phyloP scores from a whole-genome alignment of 2,888 invertebrate genomes.

The Drosophila mimetica region DNA sequence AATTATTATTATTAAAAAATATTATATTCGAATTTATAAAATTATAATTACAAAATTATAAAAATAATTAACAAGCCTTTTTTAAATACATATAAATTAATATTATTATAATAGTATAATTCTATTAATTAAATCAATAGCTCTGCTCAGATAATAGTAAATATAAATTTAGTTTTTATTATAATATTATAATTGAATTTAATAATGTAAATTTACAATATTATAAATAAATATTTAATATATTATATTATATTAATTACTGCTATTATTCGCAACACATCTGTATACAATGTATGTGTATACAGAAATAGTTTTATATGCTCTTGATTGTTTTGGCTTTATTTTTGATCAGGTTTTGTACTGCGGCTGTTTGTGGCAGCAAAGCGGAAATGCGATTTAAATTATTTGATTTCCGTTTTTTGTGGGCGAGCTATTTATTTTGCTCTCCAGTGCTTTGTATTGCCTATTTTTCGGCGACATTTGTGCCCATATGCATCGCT shows the following conservation, averaged over 20 bases:
- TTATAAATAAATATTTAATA: too few relatives aligned
- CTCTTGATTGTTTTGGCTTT: conserved; percentile 36
- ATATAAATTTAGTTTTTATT: too few relatives aligned
- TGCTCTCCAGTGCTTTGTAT: conserved; percentile 1
- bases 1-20: too few relatives aligned
- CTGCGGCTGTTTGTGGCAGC: conserved; percentile 58
- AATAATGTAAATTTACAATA: too few relatives aligned
- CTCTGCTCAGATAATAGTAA: too few relatives aligned
- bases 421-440: conserved; percentile 23
- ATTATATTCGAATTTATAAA: too few relatives aligned
- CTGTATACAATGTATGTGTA: too few relatives aligned
- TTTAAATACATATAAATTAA: too few relatives aligned
- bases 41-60: not conserved
- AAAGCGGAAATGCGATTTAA: conserved; percentile 79
- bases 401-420: conserved; percentile 76
- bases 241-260: too few relatives aligned
- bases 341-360: conserved; percentile 48
- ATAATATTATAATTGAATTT: not conserved
- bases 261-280: not conserved
- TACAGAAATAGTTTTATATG: too few relatives aligned
- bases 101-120: too few relatives aligned
- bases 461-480: conserved; percentile 8
- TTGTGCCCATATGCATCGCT: not conserved
- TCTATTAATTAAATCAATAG: too few relatives aligned
- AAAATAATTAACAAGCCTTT: not conserved